Evolutionary conservation across 2,888 invertebrate genomes (phyloP), one percentile per base, ranked within the genome.

Genomic region (Drosophila vallismaia): DNA sequence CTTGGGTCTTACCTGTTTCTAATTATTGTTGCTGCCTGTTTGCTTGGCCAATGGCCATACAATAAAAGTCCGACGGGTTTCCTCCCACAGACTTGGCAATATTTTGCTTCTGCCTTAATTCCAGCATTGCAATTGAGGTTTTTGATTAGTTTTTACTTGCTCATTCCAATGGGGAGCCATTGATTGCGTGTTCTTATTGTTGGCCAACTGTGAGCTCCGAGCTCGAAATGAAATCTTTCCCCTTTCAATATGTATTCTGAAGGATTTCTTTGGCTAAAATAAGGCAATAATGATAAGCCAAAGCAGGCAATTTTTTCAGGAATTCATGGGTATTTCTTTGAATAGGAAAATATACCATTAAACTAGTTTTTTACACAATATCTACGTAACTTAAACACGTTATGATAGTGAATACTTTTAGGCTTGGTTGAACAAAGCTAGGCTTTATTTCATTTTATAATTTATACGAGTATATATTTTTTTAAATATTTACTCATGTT

Each of bases 101-200:
- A 79, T 76, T 68, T 68, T 45, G 59, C 50, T 62, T 60, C 49
- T 50, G 40, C 59, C 50, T 75, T 75, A 58, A 53, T 55, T 62
- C 70, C 73, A 68, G 67, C 59, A 68, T 60, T 76, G 71, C 76
- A 71, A 60, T 76, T 79, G 79, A 69, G 74, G 45, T 70, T 74
- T 79, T 79, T 77, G 79, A 79, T 79, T 79, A 79, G 79, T 74
- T 79, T 79, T 69, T 72, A 70, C 77, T 59, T 51, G 53, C 62
- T 51, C 57, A 45, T 57, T 58, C 31, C 51, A 58, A 45, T 38
- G 51, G 63, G 58, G 57, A 49, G 55, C 56, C 53, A 67, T 62
- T 73, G 73, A 75, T 75, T 73, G 51, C 60, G 48, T 55, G 40
- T 70, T 60, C 33, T 54, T 44, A 24, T 55, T 75, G 48, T 40